phyloP scores from a whole-genome alignment of 2,113 vertebrate species.

The Labeo catla region DNA sequence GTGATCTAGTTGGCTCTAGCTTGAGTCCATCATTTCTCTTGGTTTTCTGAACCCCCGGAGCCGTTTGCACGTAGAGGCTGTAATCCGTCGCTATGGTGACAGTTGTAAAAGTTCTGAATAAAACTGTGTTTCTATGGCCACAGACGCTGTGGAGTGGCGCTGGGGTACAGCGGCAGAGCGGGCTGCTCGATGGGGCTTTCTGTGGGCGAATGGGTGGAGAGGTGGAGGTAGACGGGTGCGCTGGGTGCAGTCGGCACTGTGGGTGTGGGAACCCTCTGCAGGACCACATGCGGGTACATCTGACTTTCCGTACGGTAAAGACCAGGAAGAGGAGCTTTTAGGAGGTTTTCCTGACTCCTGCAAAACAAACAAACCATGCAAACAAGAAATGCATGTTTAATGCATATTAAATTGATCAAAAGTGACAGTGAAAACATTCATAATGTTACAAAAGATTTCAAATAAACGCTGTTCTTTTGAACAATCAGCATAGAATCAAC shows the following conservation, averaged over 20 bases:
- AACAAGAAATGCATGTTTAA: background rate
- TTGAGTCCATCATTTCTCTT: slow-evolving; percentile 17
- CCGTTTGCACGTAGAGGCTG: background rate
- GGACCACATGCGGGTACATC: slow-evolving; percentile 74
- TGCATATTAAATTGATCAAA: background rate
- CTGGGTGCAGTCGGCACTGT: slow-evolving; percentile 62
- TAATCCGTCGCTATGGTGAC: slow-evolving; percentile 18
- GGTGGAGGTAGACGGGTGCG: slow-evolving; percentile 68
- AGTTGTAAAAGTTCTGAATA: slow-evolving; percentile 25
- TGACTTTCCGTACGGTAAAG: slow-evolving; percentile 73
- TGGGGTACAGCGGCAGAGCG: slow-evolving; percentile 63
- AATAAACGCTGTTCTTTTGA: background rate
- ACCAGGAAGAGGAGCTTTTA: slow-evolving; percentile 71
- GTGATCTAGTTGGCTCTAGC: background rate
- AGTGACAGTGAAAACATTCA: background rate
- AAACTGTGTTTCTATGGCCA: slow-evolving; percentile 66
- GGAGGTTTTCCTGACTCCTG: slow-evolving; percentile 78
- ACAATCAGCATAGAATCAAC: background rate
- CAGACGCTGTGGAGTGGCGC: slow-evolving; percentile 65
- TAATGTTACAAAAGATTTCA: background rate
- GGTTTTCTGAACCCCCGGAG: slow-evolving; percentile 25
- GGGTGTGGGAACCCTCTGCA: slow-evolving; percentile 76
- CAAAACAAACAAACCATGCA: background rate
- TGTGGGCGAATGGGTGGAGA: slow-evolving; percentile 59
- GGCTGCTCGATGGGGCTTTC: slow-evolving; percentile 57